phyloP scores from a whole-genome alignment of 2,888 invertebrate genomes.

The Apamea sordens region DNA sequence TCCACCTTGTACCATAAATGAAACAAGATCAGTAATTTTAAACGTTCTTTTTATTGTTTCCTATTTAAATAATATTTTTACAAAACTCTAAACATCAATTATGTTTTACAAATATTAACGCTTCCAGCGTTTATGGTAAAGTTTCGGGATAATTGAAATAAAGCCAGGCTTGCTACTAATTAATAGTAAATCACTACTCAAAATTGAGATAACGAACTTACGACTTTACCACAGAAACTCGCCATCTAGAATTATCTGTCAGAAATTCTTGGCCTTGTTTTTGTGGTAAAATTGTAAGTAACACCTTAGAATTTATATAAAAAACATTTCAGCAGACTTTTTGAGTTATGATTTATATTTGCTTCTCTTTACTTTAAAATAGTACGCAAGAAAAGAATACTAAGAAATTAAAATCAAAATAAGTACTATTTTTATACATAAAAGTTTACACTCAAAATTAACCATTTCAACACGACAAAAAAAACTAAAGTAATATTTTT shows the following conservation, averaged over 20 bases:
- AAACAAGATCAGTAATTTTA: slow-evolving; percentile 58
- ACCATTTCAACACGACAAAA: not conserved
- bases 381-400: slow-evolving; percentile 1
- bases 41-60: slow-evolving; percentile 70
- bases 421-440: slow-evolving; percentile 21
- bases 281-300: slow-evolving; percentile 33
- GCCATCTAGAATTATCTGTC: slow-evolving; percentile 22
- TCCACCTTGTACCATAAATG: not conserved
- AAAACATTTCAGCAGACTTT: slow-evolving; percentile 58
- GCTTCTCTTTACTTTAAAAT: slow-evolving; percentile 51
- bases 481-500: slow-evolving; percentile 36
- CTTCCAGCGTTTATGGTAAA: slow-evolving; percentile 71
- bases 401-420: not conserved
- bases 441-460: slow-evolving; percentile 36
- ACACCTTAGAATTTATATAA: slow-evolving; percentile 41
- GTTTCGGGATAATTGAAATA: slow-evolving; percentile 61
- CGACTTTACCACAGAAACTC: slow-evolving; percentile 37
- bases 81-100: slow-evolving; percentile 81
- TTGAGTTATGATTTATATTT: slow-evolving; percentile 50
- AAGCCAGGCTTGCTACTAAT: slow-evolving; percentile 70
- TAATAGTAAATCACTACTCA: slow-evolving; percentile 60
- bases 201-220: slow-evolving; percentile 59
- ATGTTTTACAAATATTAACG: slow-evolving; percentile 77
- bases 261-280: not conserved
- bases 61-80: slow-evolving; percentile 78